Conservation (phyloP, 1,140 invertebrate species). For the Habropoda laboriosa region DNA sequence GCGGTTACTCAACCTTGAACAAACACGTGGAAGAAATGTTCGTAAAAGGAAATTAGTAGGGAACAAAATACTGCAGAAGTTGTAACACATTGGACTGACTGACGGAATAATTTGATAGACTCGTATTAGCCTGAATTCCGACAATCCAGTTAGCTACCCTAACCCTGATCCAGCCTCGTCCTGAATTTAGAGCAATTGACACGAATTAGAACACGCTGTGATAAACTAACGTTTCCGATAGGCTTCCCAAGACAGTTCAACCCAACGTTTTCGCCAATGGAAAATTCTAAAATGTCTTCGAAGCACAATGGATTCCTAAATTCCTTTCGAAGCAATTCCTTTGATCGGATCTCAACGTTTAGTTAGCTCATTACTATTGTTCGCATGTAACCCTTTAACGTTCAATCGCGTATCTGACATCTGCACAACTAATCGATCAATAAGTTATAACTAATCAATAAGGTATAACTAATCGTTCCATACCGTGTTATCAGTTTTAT, state of each 20-base stretch:
- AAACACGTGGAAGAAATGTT: too few relatives aligned
- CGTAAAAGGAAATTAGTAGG: too few relatives aligned
- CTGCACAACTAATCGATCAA: too few relatives aligned
- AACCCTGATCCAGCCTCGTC: conserved; percentile 66
- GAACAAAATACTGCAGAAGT: conserved; percentile 8
- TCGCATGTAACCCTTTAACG: too few relatives aligned
- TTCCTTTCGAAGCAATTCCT: too few relatives aligned
- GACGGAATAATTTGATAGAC: conserved; percentile 68
- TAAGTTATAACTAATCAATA: too few relatives aligned
- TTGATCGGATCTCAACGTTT: background rate
- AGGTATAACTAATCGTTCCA: too few relatives aligned
- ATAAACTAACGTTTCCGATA: conserved; percentile 37
- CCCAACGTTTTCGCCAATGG: background rate
- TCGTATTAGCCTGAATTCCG: conserved; percentile 74
- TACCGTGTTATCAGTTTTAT: too few relatives aligned
- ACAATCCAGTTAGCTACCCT: conserved; percentile 66
- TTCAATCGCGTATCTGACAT: background rate
- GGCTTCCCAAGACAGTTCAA: conserved; percentile 41
- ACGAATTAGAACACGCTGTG: conserved; percentile 48
- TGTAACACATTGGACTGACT: conserved; percentile 17
- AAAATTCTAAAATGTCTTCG: conserved; percentile 29
- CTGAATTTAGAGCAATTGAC: conserved; percentile 68
- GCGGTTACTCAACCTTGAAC: too few relatives aligned
- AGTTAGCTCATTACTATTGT: background rate
- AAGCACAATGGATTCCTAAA: background rate